phyloP scores from a whole-genome alignment of 1,140 invertebrate species.

The Heliothis subflexa region DNA sequence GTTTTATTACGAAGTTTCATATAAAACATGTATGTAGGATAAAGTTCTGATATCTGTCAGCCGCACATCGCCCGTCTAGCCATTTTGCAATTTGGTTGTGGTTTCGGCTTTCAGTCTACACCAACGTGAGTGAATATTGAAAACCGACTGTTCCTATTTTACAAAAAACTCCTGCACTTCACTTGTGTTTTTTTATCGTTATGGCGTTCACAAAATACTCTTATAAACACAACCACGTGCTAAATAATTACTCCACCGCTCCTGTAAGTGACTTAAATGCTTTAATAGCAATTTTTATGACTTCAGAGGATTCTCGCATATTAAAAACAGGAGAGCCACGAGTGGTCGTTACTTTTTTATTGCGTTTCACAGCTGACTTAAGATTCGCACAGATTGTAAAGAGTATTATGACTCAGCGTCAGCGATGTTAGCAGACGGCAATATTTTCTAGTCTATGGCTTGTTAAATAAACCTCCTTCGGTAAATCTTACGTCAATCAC shows the following conservation, averaged over 20 bases:
- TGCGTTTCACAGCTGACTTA: slow-evolving; percentile 25
- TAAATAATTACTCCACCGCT: neutral
- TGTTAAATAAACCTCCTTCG: neutral
- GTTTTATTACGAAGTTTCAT: no score
- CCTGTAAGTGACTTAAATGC: slow-evolving; percentile 8
- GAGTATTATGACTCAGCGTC: neutral
- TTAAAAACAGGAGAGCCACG: slow-evolving; percentile 16
- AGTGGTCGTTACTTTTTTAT: slow-evolving; percentile 42
- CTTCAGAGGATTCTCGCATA: slow-evolving; percentile 18
- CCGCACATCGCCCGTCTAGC: no score
- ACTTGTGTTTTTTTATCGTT: no score
- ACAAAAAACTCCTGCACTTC: no score
- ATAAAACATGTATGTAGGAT: no score
- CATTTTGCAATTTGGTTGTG: no score
- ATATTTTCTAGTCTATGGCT: neutral
- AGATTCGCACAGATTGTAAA: slow-evolving; percentile 17
- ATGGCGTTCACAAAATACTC: no score
- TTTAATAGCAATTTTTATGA: slow-evolving; percentile 30
- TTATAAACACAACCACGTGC: no score
- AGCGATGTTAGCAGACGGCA: neutral
- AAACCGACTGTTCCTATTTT: no score
- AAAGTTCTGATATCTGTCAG: no score
- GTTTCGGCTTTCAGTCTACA: no score
- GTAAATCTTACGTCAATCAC: slow-evolving; percentile 19
- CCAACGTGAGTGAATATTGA: no score